Evolutionary conservation across 2,797 vertebrate species (phyloP).

Genomic region (Lateolabrax maculatus): DNA sequence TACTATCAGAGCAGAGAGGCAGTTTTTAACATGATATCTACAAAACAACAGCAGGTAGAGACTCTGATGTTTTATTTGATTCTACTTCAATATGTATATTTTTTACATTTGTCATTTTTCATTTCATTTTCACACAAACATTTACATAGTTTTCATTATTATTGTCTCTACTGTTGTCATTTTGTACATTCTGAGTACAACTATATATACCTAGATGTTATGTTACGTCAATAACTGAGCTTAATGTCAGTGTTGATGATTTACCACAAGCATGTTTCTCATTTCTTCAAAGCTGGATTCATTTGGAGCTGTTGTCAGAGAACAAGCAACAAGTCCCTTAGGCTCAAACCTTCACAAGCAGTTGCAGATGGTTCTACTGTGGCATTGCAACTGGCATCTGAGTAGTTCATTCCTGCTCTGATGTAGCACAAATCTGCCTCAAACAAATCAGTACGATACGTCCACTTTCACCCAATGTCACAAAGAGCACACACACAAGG

Average conservation of each 20-base stretch:
- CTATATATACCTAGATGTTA: neutral
- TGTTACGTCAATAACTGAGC: neutral
- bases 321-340: neutral
- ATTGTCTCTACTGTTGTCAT: too few species aligned
- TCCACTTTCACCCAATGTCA: neutral
- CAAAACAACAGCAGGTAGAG: neutral
- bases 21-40: too few species aligned
- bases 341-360: neutral
- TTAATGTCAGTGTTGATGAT: neutral
- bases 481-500: neutral
- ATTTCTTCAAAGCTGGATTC: slow-evolving; percentile 7
- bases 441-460: neutral
- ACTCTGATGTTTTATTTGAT: neutral
- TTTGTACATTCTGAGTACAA: neutral
- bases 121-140: neutral
- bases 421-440: neutral
- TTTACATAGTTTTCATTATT: neutral
- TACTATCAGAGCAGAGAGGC: slow-evolving; percentile 73
- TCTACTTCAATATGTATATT: neutral
- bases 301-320: neutral
- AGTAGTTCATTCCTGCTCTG: neutral
- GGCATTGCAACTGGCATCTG: too few species aligned
- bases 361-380: neutral
- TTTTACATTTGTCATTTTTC: neutral
- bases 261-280: neutral